Percentiles rank a stretch among this genome's conserved stretches.
phyloP scores from a whole-genome alignment of 2,888 invertebrate genomes.

The Eulithis testata region DNA sequence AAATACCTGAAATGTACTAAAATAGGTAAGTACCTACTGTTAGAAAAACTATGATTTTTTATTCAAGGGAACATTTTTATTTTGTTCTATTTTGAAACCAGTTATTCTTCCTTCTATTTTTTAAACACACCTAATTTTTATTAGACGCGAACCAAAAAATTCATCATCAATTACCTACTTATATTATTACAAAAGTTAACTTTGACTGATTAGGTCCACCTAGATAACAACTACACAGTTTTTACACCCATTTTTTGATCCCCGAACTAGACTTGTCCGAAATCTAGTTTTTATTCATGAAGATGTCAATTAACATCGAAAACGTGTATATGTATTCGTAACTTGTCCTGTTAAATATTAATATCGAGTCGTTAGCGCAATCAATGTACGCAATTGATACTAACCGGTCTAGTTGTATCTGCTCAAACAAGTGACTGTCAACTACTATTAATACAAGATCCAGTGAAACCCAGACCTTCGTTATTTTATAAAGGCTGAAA shows the following conservation, averaged over 20 bases:
- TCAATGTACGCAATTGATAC: conserved; percentile 32
- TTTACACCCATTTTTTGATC: conserved; percentile 14
- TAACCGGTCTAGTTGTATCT: conserved; percentile 11
- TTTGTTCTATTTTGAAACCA: no score
- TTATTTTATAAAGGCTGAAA: no score
- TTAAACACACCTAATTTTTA: no score
- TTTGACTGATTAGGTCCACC: conserved; percentile 19
- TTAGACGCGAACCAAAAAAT: no score
- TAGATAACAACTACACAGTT: conserved; percentile 11
- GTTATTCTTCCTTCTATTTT: no score
- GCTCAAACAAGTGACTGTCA: conserved; percentile 12
- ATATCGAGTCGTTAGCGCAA: conserved; percentile 36
- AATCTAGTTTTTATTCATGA: conserved; percentile 35
- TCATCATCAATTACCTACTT: no score
- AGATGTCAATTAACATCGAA: conserved; percentile 42
- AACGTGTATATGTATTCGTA: conserved; percentile 30
- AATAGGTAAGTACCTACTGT: no score
- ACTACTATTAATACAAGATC: no score
- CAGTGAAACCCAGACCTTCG: no score
- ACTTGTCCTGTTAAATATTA: conserved; percentile 39
- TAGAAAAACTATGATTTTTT: no score
- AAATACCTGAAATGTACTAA: no score
- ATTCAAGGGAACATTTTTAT: no score
- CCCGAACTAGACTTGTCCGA: conserved; percentile 12
- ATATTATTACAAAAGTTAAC: background rate